Conservation (phyloP, 1,140 invertebrate genomes). For the Drosophila sturtevanti region DNA sequence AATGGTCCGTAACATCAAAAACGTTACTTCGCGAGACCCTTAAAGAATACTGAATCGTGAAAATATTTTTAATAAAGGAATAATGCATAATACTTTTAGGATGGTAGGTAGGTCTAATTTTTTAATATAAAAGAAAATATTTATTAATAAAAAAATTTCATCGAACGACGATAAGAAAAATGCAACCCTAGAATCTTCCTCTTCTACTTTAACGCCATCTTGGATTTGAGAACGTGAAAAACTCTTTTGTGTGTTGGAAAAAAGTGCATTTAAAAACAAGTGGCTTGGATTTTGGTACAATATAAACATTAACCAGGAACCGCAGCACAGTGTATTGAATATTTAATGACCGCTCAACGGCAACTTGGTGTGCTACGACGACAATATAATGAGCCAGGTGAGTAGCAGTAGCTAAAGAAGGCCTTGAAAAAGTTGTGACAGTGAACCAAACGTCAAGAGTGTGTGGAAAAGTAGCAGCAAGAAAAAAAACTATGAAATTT, state of each 20-base stretch:
- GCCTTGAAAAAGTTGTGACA: constrained; percentile 79
- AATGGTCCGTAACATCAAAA: too few relatives aligned
- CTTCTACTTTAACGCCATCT: constrained; percentile 3
- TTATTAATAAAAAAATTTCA: background rate
- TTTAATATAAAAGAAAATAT: background rate
- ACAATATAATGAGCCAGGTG: constrained; percentile 83
- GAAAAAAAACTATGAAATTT: constrained; percentile 67
- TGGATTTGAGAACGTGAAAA: constrained; percentile 56
- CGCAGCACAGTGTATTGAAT: constrained; percentile 61
- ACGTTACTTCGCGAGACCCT: too few relatives aligned
- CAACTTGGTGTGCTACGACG: constrained; percentile 71
- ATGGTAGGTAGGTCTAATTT: too few relatives aligned
- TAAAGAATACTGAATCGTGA: too few relatives aligned
- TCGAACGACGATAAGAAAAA: background rate
- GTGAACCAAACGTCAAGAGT: constrained; percentile 67
- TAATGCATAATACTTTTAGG: background rate
- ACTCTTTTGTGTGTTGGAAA: constrained; percentile 65
- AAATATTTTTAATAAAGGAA: too few relatives aligned
- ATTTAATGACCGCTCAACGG: constrained; percentile 79
- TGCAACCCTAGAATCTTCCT: constrained; percentile 7
- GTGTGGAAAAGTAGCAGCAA: constrained; percentile 53
- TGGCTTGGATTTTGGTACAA: constrained; percentile 46
- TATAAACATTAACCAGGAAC: constrained; percentile 62
- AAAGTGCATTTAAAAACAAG: constrained; percentile 79
- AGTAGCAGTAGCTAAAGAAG: constrained; percentile 73